Evolutionary conservation across 2,113 vertebrate species (phyloP).

Genomic region (Megaleporinus macrocephalus): DNA sequence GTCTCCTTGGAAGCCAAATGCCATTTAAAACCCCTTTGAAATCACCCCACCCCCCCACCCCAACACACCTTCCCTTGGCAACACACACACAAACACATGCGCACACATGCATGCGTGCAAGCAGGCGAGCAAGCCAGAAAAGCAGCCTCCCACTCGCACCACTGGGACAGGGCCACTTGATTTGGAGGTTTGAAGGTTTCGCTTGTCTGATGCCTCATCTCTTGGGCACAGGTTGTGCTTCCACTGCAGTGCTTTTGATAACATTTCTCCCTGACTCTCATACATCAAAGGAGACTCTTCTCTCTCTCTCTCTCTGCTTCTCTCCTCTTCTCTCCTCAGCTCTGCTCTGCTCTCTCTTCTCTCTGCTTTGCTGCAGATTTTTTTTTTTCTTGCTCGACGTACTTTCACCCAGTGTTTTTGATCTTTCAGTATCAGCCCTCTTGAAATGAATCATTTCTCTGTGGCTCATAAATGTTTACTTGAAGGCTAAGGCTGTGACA

Average conservation of each 20-base stretch:
- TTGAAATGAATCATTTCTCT: conserved; percentile 31
- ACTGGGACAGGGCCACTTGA: conserved; percentile 59
- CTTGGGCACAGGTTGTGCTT: conserved; percentile 58
- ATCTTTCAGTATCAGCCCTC: conserved; percentile 35
- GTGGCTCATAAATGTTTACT: conserved; percentile 11
- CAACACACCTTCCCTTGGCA: conserved; percentile 50
- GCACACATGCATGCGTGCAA: conserved; percentile 56
- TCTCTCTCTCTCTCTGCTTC: conserved; percentile 31
- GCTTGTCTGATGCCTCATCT: conserved; percentile 61
- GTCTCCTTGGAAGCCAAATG: conserved; percentile 71
- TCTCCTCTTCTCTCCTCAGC: conserved; percentile 46
- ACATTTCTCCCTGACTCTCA: conserved; percentile 60
- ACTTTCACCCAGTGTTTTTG: conserved; percentile 45
- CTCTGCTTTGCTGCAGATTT: conserved; percentile 49
- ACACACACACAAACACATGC: conserved; percentile 52
- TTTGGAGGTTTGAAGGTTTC: conserved; percentile 65
- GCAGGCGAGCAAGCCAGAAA: conserved; percentile 61
- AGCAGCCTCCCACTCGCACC: conserved; percentile 36
- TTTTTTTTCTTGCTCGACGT: conserved; percentile 33
- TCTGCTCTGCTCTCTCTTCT: conserved; percentile 35
- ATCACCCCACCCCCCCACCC: conserved; percentile 61
- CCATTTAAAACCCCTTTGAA: conserved; percentile 73
- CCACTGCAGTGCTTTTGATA: conserved; percentile 59
- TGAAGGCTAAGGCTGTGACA: background rate
- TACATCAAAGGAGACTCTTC: conserved; percentile 65